Evolutionary conservation across 2,888 invertebrate species (phyloP).

Genomic region (Philonicus albiceps): DNA sequence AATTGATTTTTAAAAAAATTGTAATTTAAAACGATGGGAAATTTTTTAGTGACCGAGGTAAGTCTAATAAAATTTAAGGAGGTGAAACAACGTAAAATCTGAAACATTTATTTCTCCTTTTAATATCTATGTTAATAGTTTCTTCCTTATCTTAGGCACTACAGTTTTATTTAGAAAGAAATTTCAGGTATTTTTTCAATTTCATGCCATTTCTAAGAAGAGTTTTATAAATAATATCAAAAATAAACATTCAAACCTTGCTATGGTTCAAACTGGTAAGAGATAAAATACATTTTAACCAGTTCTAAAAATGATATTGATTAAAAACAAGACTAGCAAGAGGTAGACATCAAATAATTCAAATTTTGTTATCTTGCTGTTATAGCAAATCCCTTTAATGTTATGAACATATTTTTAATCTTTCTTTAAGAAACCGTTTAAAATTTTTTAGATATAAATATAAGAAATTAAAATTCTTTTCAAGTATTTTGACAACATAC

Average conservation of each 20-base stretch:
- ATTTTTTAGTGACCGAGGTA: too few relatives aligned
- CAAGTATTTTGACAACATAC: too few relatives aligned
- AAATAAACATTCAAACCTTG: neutral
- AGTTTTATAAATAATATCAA: neutral
- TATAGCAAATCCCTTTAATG: too few relatives aligned
- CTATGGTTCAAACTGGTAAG: neutral
- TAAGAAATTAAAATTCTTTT: neutral
- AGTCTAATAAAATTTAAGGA: too few relatives aligned
- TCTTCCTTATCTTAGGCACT: neutral
- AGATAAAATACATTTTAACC: neutral
- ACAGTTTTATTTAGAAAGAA: neutral
- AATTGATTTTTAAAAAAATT: too few relatives aligned
- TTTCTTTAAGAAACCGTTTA: neutral
- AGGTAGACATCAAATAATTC: neutral
- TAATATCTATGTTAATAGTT: too few relatives aligned
- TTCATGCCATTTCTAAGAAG: neutral
- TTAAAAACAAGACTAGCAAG: neutral
- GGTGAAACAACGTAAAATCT: too few relatives aligned
- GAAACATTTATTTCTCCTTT: too few relatives aligned
- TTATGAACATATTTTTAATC: neutral
- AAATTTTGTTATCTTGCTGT: neutral
- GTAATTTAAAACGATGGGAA: too few relatives aligned
- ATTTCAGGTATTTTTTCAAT: neutral
- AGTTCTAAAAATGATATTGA: neutral
- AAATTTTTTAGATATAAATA: too few relatives aligned